Conservation (phyloP, 2,113 vertebrate genomes). For the Phaethornis superciliosus region DNA sequence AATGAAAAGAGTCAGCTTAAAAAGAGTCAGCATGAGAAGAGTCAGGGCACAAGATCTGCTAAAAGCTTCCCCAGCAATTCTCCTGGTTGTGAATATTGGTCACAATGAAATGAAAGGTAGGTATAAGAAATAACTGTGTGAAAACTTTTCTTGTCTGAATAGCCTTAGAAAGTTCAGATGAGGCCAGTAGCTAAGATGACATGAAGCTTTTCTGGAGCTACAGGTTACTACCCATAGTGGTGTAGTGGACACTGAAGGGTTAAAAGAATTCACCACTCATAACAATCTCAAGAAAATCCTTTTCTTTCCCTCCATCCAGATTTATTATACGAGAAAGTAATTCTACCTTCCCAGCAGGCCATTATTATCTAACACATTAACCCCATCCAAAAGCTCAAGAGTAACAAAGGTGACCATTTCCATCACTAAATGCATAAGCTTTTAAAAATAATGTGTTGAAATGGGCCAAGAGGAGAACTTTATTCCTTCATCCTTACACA, state of each 20-base stretch:
- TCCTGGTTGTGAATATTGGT: neutral
- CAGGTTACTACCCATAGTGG: neutral
- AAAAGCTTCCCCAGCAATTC: neutral
- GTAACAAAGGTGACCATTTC: neutral
- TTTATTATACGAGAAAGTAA: neutral
- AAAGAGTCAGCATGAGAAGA: neutral
- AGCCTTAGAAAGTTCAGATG: neutral
- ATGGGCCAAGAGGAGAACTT: neutral
- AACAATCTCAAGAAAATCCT: neutral
- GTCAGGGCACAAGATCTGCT: neutral
- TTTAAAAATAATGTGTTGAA: constrained; percentile 13
- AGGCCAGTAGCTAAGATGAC: neutral
- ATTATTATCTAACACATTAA: neutral
- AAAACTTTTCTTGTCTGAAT: neutral
- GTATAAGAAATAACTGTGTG: neutral
- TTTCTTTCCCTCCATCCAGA: neutral
- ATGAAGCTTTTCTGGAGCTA: neutral
- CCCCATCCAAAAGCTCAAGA: neutral
- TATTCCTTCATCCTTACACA: neutral
- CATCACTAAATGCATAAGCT: neutral
- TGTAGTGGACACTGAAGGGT: rapidly evolving
- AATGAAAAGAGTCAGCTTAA: neutral
- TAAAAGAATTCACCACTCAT: neutral
- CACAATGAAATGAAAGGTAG: neutral
- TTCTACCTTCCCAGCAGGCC: neutral